These are phyloP conservation scores for Limnothrissa miodon DNA, from an alignment of 2,113 vertebrate genomes.

Conservation along the genomic window DNA sequence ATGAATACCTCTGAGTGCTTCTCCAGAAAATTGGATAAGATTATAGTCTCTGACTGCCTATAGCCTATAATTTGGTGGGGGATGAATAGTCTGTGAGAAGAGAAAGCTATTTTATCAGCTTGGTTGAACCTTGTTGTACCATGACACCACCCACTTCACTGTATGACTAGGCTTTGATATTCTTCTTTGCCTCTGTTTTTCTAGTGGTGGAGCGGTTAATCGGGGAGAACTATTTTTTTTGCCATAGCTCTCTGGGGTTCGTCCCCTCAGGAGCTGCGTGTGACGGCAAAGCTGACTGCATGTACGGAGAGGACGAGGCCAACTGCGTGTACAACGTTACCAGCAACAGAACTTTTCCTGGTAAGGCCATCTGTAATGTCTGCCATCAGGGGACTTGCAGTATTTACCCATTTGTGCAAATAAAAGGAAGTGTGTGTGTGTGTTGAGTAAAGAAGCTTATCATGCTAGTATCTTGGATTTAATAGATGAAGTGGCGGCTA, in stretches of 20 bases:
- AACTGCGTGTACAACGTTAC: constrained; percentile 57
- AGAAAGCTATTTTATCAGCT: not conserved
- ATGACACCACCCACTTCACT: not conserved
- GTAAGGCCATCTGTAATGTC: constrained; percentile 1
- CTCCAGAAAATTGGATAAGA: not conserved
- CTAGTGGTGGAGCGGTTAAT: constrained; percentile 63
- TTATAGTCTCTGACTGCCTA: not conserved
- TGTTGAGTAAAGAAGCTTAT: not conserved
- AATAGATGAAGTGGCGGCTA: no score
- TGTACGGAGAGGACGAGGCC: constrained; percentile 66
- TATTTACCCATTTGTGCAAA: no score
- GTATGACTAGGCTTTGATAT: not conserved
- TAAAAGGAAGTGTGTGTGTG: not conserved
- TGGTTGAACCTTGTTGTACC: not conserved
- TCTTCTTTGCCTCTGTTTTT: not conserved
- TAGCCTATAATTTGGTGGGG: not conserved
- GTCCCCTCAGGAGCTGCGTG: constrained; percentile 59
- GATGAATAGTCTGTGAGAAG: not conserved
- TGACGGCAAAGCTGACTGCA: constrained; percentile 66
- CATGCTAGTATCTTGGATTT: no score
- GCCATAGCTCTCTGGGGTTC: constrained; percentile 63
- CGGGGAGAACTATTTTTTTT: constrained; percentile 69
- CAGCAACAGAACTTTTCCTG: constrained; percentile 34
- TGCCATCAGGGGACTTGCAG: no score
- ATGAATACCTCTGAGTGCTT: not conserved